phyloP scores from a whole-genome alignment of 2,113 vertebrate genomes.

The Podarcis raffonei region DNA sequence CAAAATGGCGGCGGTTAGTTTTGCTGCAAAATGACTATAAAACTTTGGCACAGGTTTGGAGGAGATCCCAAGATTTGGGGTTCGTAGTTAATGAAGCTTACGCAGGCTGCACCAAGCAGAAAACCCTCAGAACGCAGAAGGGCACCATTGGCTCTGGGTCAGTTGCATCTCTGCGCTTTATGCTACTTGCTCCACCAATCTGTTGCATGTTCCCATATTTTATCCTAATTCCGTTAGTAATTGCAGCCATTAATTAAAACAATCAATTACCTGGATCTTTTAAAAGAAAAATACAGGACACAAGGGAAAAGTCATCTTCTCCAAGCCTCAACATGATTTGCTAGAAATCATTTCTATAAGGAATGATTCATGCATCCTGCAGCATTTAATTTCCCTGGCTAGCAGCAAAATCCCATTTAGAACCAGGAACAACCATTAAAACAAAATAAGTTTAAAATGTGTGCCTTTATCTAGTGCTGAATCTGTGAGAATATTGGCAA shows the following conservation, averaged over 20 bases:
- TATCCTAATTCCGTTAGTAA: conserved; percentile 26
- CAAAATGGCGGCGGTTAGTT: too few species aligned
- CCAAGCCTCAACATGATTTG: background rate
- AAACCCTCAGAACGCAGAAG: too few species aligned
- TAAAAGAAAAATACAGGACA: background rate
- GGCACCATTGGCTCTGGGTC: too few species aligned
- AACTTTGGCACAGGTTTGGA: too few species aligned
- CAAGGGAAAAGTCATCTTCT: conserved; percentile 1
- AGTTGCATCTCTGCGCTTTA: background rate
- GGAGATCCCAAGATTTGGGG: too few species aligned
- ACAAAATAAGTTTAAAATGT: conserved; percentile 28
- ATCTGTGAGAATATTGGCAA: conserved; percentile 7
- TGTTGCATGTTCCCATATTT: background rate
- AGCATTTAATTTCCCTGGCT: conserved; percentile 31
- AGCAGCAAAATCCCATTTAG: background rate
- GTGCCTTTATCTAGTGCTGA: background rate
- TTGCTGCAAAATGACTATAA: too few species aligned
- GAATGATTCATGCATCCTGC: background rate
- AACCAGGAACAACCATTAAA: conserved; percentile 8
- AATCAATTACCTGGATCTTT: conserved; percentile 26
- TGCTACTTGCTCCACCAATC: conserved; percentile 26
- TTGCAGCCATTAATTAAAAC: conserved; percentile 34
- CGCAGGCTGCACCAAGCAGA: too few species aligned
- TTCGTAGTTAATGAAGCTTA: too few species aligned
- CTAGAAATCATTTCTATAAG: background rate